A percentile compares a stretch with the other conserved stretches of the same genome.
Conservation (phyloP, 2,113 vertebrate species). For the Vireo altiloquus region DNA sequence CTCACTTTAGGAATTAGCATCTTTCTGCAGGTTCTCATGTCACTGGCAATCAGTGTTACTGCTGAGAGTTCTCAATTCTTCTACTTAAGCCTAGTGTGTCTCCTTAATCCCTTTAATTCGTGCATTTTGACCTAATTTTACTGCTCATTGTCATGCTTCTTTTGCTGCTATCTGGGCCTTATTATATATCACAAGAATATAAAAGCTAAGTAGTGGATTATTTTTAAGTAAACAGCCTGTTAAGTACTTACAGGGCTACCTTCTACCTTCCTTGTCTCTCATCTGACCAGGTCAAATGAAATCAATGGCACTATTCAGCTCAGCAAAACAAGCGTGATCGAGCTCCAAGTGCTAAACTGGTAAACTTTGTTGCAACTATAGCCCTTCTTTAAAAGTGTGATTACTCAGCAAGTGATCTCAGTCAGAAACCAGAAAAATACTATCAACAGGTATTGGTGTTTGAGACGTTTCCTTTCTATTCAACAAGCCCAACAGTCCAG, state of each 20-base stretch:
- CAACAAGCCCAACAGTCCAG: not conserved
- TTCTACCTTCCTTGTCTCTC: not conserved
- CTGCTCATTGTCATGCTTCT: not conserved
- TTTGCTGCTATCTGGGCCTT: not conserved
- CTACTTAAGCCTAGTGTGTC: not conserved
- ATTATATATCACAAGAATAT: not conserved
- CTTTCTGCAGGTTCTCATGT: slow-evolving; percentile 55
- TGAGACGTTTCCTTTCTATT: not conserved
- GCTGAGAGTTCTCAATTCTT: slow-evolving; percentile 6
- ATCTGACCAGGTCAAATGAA: not conserved
- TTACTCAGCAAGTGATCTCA: not conserved
- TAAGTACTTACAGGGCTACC: not conserved
- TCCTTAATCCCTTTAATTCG: slow-evolving; percentile 52
- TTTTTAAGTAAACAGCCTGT: not conserved
- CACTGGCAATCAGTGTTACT: slow-evolving; percentile 25
- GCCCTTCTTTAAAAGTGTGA: not conserved
- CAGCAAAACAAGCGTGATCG: not conserved
- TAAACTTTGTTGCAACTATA: not conserved
- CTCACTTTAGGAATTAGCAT: slow-evolving; percentile 36
- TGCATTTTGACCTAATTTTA: slow-evolving; percentile 50
- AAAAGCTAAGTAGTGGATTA: not conserved
- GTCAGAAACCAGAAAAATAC: not conserved
- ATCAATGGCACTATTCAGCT: not conserved
- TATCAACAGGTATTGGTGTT: not conserved
- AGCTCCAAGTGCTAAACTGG: not conserved